A percentile compares a stretch with the other conserved stretches of the same genome.
phyloP scores from a whole-genome alignment of 2,888 invertebrate genomes.

The Alloplasta piceator region DNA sequence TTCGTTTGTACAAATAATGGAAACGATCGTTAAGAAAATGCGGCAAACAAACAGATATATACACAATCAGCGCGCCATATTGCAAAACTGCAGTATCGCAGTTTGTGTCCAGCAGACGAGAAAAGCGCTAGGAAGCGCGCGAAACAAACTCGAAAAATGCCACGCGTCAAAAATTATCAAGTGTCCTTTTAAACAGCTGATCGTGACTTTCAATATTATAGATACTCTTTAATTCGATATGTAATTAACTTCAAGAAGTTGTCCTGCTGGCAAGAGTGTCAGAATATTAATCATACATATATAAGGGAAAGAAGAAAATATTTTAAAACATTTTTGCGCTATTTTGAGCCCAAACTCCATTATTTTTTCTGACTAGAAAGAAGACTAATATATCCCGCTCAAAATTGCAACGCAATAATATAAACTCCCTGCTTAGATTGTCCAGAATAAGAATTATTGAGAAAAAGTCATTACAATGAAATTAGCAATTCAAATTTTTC shows the following conservation, averaged over 20 bases:
- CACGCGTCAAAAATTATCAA: conserved; percentile 11
- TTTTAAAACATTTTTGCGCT: no score
- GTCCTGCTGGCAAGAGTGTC: no score
- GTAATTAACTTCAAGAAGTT: no score
- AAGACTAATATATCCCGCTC: no score
- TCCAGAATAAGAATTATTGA: neutral
- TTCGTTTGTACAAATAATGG: conserved; percentile 6
- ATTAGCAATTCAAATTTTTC: conserved; percentile 22
- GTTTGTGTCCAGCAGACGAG: conserved; percentile 37
- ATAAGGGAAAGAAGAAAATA: no score
- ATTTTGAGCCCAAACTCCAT: no score
- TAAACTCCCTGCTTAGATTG: neutral
- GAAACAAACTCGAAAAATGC: conserved; percentile 1
- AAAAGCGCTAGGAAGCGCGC: neutral
- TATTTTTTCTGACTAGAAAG: no score
- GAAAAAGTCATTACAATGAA: neutral
- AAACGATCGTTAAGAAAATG: conserved; percentile 33
- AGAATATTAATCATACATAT: no score
- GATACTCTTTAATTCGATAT: no score
- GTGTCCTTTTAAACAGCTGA: neutral
- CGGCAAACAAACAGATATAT: conserved; percentile 46
- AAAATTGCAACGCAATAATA: neutral
- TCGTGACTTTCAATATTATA: no score
- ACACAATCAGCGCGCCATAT: conserved; percentile 43
- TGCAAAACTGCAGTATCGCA: conserved; percentile 33